phyloP scores from a whole-genome alignment of 2,113 vertebrate species.

The Myocastor coypus region DNA sequence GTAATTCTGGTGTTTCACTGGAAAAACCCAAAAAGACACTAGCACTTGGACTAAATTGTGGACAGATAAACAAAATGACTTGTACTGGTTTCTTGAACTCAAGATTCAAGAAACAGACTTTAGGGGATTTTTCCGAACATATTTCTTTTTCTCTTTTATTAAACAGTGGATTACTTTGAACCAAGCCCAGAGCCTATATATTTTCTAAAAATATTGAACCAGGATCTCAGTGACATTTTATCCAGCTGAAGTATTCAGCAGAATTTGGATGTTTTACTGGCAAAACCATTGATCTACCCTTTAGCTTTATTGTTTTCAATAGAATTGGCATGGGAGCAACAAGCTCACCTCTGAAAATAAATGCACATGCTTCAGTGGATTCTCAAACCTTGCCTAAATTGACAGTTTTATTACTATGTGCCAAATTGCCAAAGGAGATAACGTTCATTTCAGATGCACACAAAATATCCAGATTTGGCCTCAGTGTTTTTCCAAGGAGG shows the following conservation, averaged over 20 bases:
- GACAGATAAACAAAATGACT: conserved; percentile 30
- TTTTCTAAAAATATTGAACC: conserved; percentile 65
- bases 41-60: conserved; percentile 38
- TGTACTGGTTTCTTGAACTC: conserved; percentile 13
- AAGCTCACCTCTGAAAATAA: conserved; percentile 58
- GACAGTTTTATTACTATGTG: conserved; percentile 41
- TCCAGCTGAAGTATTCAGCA: conserved; percentile 12
- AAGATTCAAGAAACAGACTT: conserved; percentile 9
- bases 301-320: conserved; percentile 66
- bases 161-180: conserved; percentile 28
- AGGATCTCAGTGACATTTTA: conserved; percentile 59
- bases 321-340: conserved; percentile 24
- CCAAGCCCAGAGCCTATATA: conserved; percentile 29
- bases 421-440: conserved; percentile 60
- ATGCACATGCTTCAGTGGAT: conserved; percentile 48
- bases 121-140: background rate
- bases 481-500: conserved; percentile 36
- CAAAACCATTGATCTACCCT: conserved; percentile 64
- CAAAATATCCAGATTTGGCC: conserved; percentile 29
- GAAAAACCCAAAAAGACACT: conserved; percentile 28
- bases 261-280: conserved; percentile 54
- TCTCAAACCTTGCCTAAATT: conserved; percentile 49
- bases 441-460: conserved; percentile 51
- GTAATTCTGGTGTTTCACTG: background rate
- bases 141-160: background rate